Base-by-base conservation (phyloP, 2,797 vertebrate genomes). In the Bryconaethiops microstoma region DNA sequence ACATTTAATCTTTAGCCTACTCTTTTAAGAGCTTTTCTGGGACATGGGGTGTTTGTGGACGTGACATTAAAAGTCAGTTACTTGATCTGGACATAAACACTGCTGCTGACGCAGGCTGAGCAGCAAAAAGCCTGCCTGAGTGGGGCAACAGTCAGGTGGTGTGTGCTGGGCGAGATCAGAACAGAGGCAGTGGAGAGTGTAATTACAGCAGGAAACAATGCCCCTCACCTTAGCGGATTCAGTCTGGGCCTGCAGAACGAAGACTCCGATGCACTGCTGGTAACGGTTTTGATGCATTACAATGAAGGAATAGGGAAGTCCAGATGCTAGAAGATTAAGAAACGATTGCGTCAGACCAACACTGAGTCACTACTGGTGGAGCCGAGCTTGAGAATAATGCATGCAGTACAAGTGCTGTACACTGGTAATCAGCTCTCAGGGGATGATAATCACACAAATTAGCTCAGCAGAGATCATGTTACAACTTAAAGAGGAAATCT, bases 211-310 rank as follows among this genome's bases (percentile, higher is more conserved):
- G 80, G 74, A 64, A 4, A 12, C 48, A 0, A 45, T 3, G 48
- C 29, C 29, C 14, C 82, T 76, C 91, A 97, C 96, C 94, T 98
- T 97, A 77, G 85, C 87, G 2, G 91, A 72, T 85, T 98, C 96
- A 0, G 91, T 95, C 3, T 91, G 93, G 79, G 97, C 96, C 89
- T 97, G 95, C 76, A 97, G 90, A 87, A 97, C 90, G 90, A 97
- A 98, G 3, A 93, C 93, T 6, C 95, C 96, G 62, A 95, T 93
- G 85, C 95, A 96, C 84, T 97, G 96, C 84, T 81, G 93, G 80
- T 97, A 98, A 40, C 96, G 94, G 87, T 96, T 97, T 92, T 96
- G 95, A 79, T 97, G 96, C 92, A 96, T 96, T 88, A 97, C 89
- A 81, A 98, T 93, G 88, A 98, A 98, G 78, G 96, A 93, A 82